phyloP scores from a whole-genome alignment of 2,888 invertebrate species.

The Cheilosia vernalis region DNA sequence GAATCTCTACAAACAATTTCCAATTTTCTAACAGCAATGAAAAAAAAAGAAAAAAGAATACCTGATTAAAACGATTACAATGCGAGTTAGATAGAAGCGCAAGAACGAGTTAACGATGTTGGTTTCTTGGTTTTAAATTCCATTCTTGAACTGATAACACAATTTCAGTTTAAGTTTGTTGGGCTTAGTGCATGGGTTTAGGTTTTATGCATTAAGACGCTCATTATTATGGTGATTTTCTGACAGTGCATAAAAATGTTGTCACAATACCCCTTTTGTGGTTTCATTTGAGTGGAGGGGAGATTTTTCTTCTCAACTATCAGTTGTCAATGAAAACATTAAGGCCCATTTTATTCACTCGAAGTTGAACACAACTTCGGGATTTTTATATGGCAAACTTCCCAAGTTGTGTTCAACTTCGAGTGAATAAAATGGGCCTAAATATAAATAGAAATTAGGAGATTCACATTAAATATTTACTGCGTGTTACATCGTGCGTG shows the following conservation, averaged over 20 bases:
- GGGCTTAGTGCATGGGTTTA: background rate
- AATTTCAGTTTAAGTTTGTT: too few species aligned
- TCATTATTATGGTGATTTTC: background rate
- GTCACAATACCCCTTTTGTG: background rate
- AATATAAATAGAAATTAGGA: too few species aligned
- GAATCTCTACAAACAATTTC: conserved; percentile 48
- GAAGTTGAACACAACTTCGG: too few species aligned
- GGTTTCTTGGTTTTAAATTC: conserved; percentile 39
- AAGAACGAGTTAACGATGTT: conserved; percentile 48
- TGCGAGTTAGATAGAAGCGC: conserved; percentile 54
- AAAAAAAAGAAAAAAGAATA: conserved; percentile 35
- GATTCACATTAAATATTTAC: too few species aligned
- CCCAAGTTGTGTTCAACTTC: too few species aligned
- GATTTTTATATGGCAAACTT: too few species aligned
- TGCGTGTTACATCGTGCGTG: too few species aligned
- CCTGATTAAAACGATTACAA: conserved; percentile 66
- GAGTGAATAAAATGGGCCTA: too few species aligned
- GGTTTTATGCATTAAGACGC: background rate
- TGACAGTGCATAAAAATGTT: background rate
- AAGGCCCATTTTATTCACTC: too few species aligned
- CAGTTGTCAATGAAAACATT: too few species aligned
- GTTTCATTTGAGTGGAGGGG: too few species aligned
- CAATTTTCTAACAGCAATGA: conserved; percentile 11
- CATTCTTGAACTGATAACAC: conserved; percentile 57
- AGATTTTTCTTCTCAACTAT: too few species aligned